A percentile compares a stretch with the other conserved stretches of the same genome.
Conservation (phyloP, 37 sponge, comb jelly and placozoan species). For the Chondrilla cf. caribensis region DNA sequence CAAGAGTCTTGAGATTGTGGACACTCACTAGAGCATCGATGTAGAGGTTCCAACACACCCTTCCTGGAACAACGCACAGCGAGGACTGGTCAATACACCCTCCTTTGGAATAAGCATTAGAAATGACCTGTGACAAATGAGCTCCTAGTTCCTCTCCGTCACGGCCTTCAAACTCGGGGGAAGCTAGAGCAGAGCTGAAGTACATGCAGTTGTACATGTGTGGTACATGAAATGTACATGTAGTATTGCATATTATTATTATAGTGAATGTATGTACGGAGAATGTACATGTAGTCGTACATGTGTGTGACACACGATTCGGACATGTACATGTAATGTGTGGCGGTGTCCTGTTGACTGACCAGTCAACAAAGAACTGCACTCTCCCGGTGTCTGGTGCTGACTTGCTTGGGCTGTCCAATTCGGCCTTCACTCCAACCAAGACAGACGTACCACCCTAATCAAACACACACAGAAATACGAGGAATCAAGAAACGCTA, state of each 20-base stretch:
- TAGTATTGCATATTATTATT: no score
- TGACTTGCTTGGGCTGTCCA: conserved; percentile 51
- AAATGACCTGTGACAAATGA: conserved; percentile 46
- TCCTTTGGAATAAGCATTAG: conserved; percentile 38
- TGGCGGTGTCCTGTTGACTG: no score
- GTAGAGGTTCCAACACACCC: conserved; percentile 25
- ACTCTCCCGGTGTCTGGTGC: conserved; percentile 59
- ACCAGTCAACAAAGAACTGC: conserved; percentile 92
- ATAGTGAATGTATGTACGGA: no score
- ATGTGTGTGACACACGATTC: no score
- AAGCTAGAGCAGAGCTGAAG: conserved; percentile 36
- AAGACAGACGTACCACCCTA: conserved; percentile 63
- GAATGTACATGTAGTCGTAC: no score
- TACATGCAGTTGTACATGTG: no score
- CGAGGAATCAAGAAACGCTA: no score
- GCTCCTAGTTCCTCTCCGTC: conserved; percentile 69
- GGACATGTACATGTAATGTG: no score
- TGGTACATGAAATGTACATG: no score
- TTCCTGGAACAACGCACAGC: conserved; percentile 61
- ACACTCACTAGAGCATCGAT: conserved; percentile 11
- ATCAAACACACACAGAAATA: no score
- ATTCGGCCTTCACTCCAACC: conserved; percentile 89
- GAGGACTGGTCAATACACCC: conserved; percentile 38
- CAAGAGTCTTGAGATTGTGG: no score
- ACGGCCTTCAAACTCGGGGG: conserved; percentile 78